Evolutionary conservation across 2,797 vertebrate species (phyloP), one percentile per base, ranked within the genome.

Genomic region (Lepilemur ruficaudatus): DNA sequence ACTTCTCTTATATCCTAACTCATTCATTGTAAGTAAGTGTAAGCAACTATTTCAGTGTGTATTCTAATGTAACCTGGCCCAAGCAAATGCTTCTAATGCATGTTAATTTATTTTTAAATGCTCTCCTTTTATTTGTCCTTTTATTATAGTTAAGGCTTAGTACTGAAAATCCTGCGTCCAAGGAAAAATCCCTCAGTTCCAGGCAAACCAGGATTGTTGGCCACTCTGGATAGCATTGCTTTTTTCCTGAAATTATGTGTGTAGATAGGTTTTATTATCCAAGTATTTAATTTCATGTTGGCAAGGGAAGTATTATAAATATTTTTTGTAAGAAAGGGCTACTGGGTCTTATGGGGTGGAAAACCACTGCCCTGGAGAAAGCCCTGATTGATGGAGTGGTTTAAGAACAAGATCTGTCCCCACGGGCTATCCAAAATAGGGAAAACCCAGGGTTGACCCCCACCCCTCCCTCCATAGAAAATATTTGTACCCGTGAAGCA

Each of bases 371-470:
- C 48, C 28, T 93, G 57, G 48, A 91, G 83, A 88, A 89, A 57
- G 50, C 72, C 57, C 69, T 92, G 90, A 94, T 69, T 75, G 75
- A 57, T 6, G 25, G 13, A 41, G 69, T 7, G 46, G 4, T 35
- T 78, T 70, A 78, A 81, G 92, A 48, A 83, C n/a, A 84, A 65
- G 48, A 95, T 73, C 43, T 80, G 50, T 93, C 72, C 81, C 69
- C 57, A 67, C 35, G 72, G 72, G 67, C 46, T 97, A 78, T 83
- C 43, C 38, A 30, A 87, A 70, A 73, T 2, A 30, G 50, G 80
- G 23, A 67, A 79, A 43, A 32, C 55, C 7, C 75, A 25, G 22
- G 4, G 25, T 57, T 55, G 13, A 70, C 25, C 14, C 4, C 23
- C n/a, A 90, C 11, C 38, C 46, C 46, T 87, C 61, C 70, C 52